These are phyloP conservation scores for Bufo gargarizans DNA, from an alignment of 2,113 vertebrate species.

Conservation along the genomic window DNA sequence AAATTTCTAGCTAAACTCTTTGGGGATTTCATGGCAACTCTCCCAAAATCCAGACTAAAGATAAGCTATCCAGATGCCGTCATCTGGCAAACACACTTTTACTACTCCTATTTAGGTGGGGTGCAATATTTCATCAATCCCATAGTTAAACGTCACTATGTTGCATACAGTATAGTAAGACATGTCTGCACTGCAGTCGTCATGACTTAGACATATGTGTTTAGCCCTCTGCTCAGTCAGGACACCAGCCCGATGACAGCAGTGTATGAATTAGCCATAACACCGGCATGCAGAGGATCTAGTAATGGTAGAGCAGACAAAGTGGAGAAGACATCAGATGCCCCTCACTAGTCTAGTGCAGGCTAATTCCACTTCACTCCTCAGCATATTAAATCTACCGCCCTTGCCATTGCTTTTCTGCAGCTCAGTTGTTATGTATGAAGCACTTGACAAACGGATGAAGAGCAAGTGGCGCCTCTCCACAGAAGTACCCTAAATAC, in stretches of 20 bases:
- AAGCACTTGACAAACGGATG: background rate
- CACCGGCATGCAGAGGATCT: slow-evolving; percentile 8
- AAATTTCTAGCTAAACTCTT: background rate
- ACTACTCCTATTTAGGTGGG: background rate
- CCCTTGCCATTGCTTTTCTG: background rate
- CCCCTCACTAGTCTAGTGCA: background rate
- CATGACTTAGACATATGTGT: background rate
- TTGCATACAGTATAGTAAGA: background rate
- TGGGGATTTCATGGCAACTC: background rate
- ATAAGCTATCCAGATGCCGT: background rate
- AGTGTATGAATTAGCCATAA: slow-evolving; percentile 36
- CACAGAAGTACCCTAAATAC: background rate
- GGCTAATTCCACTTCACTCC: slow-evolving; percentile 27
- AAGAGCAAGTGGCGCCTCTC: background rate
- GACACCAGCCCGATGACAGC: slow-evolving; percentile 36
- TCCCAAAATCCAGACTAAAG: background rate
- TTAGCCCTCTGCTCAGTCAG: background rate
- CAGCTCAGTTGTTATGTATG: background rate
- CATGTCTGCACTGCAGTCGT: slow-evolving; percentile 9
- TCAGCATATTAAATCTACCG: background rate
- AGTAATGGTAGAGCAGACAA: background rate
- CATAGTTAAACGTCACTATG: background rate
- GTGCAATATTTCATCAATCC: background rate
- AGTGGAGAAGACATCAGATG: background rate
- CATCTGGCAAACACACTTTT: background rate